A percentile compares a stretch with the other conserved stretches of the same genome.
phyloP scores from a whole-genome alignment of 2,113 vertebrate genomes.

The Saiga tatarica region DNA sequence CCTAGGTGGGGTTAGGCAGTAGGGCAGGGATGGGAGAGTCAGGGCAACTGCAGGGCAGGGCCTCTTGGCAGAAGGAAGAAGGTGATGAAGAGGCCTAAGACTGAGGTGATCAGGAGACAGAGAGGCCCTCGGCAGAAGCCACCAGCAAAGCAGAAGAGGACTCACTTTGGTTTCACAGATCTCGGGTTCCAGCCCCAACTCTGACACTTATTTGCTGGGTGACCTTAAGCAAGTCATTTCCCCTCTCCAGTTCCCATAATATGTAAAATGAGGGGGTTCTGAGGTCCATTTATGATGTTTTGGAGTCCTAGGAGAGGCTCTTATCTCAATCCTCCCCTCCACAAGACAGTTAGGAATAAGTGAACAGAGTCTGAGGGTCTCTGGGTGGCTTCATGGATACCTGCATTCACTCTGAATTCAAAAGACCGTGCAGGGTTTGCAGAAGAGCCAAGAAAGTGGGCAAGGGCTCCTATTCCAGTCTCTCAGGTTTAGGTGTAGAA shows the following conservation, averaged over 20 bases:
- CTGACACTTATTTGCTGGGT: neutral
- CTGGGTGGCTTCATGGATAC: neutral
- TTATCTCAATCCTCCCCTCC: neutral
- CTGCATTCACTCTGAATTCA: neutral
- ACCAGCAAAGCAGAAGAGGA: neutral
- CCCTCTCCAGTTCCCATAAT: neutral
- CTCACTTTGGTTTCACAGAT: neutral
- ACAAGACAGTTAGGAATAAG: neutral
- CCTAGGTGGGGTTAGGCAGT: neutral
- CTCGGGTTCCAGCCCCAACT: neutral
- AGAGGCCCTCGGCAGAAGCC: neutral
- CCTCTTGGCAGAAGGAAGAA: neutral
- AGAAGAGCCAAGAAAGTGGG: neutral
- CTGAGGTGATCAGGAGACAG: neutral
- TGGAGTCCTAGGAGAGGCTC: neutral
- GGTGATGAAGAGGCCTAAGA: neutral
- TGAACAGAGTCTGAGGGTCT: neutral
- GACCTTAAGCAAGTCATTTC: neutral
- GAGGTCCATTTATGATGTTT: neutral
- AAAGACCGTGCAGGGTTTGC: neutral
- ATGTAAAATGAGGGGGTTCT: neutral
- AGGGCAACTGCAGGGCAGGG: neutral
- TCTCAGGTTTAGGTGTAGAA: neutral
- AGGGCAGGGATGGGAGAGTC: neutral
- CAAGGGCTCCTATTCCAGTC: neutral